Conservation (phyloP, 1,140 invertebrate species). For the Drosophila kohkoa region DNA sequence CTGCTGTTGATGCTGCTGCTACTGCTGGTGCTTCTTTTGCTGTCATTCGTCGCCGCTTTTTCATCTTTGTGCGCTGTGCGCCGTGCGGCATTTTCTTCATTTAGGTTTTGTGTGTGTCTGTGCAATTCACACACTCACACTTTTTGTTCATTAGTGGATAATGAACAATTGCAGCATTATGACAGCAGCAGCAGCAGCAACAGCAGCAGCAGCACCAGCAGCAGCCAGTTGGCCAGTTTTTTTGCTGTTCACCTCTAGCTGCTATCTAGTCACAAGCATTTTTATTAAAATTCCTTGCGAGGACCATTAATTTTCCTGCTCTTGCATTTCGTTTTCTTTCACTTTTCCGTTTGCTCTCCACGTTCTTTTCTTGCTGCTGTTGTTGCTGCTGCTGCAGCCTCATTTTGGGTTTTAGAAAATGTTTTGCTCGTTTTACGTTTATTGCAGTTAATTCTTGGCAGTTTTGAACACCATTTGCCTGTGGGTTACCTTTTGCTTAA, state of each 20-base stretch:
- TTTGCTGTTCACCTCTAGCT: slow-evolving; percentile 65
- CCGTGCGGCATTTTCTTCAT: slow-evolving; percentile 77
- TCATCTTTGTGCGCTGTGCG: slow-evolving; percentile 66
- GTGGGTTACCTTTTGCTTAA: slow-evolving; percentile 2
- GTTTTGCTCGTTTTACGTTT: slow-evolving; percentile 55
- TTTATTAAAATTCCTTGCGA: slow-evolving; percentile 81
- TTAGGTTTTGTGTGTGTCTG: slow-evolving; percentile 19
- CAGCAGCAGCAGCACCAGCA: slow-evolving; percentile 39
- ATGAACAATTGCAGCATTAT: slow-evolving; percentile 83
- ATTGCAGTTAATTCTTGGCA: slow-evolving; percentile 58
- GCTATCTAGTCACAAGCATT: slow-evolving; percentile 76
- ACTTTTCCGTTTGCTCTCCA: slow-evolving; percentile 32
- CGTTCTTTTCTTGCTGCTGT: slow-evolving; percentile 23
- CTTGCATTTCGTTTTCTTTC: slow-evolving; percentile 15
- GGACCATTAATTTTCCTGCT: slow-evolving; percentile 81
- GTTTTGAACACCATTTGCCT: slow-evolving; percentile 22
- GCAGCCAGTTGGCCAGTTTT: slow-evolving; percentile 75
- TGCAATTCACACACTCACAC: slow-evolving; percentile 62
- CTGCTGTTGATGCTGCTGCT: neutral
- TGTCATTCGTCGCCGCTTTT: slow-evolving; percentile 65
- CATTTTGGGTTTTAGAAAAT: slow-evolving; percentile 35
- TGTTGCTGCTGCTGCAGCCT: slow-evolving; percentile 31
- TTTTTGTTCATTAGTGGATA: slow-evolving; percentile 84
- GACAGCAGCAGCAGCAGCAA: slow-evolving; percentile 63
- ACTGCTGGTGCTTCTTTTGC: slow-evolving; percentile 3